Conservation (phyloP, 2,888 invertebrate species). For the Drosophila leonis region DNA sequence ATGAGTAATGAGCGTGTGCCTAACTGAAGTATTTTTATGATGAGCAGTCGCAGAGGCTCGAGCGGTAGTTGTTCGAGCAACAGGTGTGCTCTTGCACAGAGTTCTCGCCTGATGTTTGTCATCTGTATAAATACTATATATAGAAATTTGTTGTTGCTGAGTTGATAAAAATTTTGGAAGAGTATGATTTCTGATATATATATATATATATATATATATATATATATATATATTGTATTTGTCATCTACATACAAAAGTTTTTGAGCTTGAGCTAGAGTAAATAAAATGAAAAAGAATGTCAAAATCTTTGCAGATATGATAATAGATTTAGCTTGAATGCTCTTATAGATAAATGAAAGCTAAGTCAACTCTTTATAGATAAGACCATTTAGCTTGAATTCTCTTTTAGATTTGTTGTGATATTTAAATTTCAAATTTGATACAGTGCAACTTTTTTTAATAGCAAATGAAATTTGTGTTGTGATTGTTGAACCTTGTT, state of each 20-base stretch:
- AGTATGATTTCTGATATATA: not conserved
- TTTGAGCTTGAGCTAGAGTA: not conserved
- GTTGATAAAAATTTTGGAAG: not conserved
- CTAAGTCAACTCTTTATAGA: not conserved
- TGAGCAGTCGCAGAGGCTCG: not conserved
- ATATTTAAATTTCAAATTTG: not conserved
- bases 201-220: not conserved
- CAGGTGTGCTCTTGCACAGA: slow-evolving; percentile 30
- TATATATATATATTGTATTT: not conserved
- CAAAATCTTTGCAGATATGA: no score
- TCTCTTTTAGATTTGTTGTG: not conserved
- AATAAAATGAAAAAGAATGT: not conserved
- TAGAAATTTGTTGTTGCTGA: not conserved
- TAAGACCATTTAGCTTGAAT: not conserved
- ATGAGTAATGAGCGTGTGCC: slow-evolving; percentile 22
- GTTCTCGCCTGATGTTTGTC: slow-evolving; percentile 3
- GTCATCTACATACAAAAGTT: not conserved
- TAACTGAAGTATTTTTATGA: slow-evolving; percentile 1
- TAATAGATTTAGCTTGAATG: not conserved
- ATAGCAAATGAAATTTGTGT: not conserved
- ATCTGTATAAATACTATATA: not conserved
- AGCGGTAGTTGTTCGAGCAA: slow-evolving; percentile 20
- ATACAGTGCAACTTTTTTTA: no score
- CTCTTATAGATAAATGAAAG: not conserved
- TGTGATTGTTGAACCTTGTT: not conserved